Evolutionary conservation across 2,797 vertebrate genomes (phyloP), one percentile per base, ranked within the genome.

Genomic region (Arctocebus calabarensis): DNA sequence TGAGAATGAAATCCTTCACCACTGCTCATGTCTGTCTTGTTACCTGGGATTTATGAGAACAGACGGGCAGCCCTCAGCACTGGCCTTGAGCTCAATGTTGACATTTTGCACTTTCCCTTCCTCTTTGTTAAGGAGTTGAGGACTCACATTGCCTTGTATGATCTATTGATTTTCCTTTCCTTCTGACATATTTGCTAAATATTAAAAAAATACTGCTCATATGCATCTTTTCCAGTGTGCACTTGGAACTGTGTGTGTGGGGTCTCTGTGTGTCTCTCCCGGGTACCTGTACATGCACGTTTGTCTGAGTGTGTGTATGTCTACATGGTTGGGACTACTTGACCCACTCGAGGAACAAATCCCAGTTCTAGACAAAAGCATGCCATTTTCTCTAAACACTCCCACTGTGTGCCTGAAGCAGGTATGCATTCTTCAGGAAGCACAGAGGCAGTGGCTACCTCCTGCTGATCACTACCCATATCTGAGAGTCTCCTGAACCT

Each of bases 1-100:
- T 90, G 93, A 98, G 97, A 93, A 90, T 52, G 77, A 93, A 95
- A 96, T 97, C 85, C 75, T 97, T 94, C 88, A 95, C 86, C 73
- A 79, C 97, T 90, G 94, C 94, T 77, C 95, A 95, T 95, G 73
- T 4, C 5, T 91, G 34, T 17, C 97, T 98, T 96, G 93, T 96
- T 95, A 95, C 11, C 11, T 29, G 0, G 25, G 85, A 74, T 97
- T 98, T 95, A 88, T 96, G 95, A 40, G 14, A 25, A 91, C 82
- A 84, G 95, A 2, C n/a, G 40, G 90, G 17, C 27, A 25, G 1
- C 17, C 95, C 84, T 68, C 84, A 89, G 95, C 94, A 0, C 81
- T n/a, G 82, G 85, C 86, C 86, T 87, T 52, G 6, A 70, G 81
- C 62, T 95, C 55, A 23, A 64, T 91, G 43, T 17, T 17, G 0